Evolutionary conservation across 2,888 invertebrate species (phyloP), one percentile per base, ranked within the genome.

Genomic region (Portevinia maculata): DNA sequence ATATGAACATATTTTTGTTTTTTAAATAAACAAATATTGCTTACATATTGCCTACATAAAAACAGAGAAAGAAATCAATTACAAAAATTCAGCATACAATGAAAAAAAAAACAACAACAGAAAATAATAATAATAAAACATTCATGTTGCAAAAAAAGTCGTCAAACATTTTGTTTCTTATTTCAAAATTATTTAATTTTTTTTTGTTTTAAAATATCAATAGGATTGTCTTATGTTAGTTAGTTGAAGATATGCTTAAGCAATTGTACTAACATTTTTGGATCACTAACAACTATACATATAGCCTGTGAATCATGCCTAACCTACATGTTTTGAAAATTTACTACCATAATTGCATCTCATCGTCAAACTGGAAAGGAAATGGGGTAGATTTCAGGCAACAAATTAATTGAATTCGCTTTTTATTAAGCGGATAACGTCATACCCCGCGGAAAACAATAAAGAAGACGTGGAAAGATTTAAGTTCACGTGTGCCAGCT

Each of bases 21-120:
- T 3, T 3, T n/a, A 37, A 55, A 11, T 41, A 59, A 64, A 70
- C 50, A 24, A 9, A n/a, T 41, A 44, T 53, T 73, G 48, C 64
- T 60, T 86, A n/a, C n/a, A n/a, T n/a, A 87, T 86, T 86, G 87
- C 87, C 87, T 88, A 87, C 86, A 88, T 87, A 86, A 86, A 75
- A 48, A 62, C n/a, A 64, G 85, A 79, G 84, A 60, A 48, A 37
- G 60, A 60, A 70, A 37, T n/a, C n/a, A n/a, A n/a, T n/a, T n/a
- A n/a, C n/a, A 55, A 59, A 65, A 53, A 44, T 83, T 75, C 57
- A 78, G 44, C 28, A 69, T 59, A 76, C 37, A 32, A 15, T 21
- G 37, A 57, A 59, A 28, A 13, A 41, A 32, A 53, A 53, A 52
- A n/a, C n/a, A n/a, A n/a, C n/a, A n/a, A n/a, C n/a, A n/a, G n/a